phyloP scores from a whole-genome alignment of 2,797 vertebrate genomes.

The Nasua narica region DNA sequence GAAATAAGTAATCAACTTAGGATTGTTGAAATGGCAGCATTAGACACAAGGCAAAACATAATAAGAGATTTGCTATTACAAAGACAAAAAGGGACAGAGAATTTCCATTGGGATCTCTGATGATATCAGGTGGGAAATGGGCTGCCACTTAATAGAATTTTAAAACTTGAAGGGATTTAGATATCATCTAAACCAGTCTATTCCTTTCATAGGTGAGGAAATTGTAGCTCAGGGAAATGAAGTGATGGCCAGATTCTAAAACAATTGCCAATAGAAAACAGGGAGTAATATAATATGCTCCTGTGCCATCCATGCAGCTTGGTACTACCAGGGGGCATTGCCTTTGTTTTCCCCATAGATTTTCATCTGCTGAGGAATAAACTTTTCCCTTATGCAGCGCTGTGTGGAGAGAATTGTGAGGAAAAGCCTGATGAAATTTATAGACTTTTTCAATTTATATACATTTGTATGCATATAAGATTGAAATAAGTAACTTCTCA shows the following conservation, averaged over 20 bases:
- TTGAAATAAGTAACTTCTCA: background rate
- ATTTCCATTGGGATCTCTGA: background rate
- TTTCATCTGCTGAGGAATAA: background rate
- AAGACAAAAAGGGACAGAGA: background rate
- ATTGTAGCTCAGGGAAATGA: background rate
- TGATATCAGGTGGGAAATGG: background rate
- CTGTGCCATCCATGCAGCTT: background rate
- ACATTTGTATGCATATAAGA: background rate
- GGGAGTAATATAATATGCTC: background rate
- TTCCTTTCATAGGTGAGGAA: background rate
- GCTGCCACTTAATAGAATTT: background rate
- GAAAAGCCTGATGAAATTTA: background rate
- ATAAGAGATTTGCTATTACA: background rate
- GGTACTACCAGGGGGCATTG: background rate
- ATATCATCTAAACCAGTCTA: background rate
- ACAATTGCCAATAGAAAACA: background rate
- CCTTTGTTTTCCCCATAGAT: background rate
- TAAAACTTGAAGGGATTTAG: slow-evolving; percentile 5
- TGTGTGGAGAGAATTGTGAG: background rate
- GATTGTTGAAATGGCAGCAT: background rate
- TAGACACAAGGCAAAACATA: background rate
- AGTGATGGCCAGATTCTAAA: background rate
- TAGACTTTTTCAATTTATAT: background rate
- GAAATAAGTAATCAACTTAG: background rate
- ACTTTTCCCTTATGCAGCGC: background rate